phyloP scores from a whole-genome alignment of 1,140 invertebrate species.

The Drosophila pandora region DNA sequence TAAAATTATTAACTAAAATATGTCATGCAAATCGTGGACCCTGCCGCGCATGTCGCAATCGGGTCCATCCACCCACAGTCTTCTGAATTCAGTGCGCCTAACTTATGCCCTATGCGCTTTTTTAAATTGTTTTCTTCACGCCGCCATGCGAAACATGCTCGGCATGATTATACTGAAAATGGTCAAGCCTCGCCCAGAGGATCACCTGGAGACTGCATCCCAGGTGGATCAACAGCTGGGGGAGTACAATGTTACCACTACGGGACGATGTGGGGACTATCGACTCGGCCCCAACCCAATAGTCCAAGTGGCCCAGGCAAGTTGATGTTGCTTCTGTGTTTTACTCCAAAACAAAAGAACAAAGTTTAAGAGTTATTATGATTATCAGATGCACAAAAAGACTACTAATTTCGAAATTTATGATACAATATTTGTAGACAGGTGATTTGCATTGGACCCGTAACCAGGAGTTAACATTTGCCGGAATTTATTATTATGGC shows the following conservation, averaged over 20 bases:
- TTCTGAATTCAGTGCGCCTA: conserved; percentile 59
- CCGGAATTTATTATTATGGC: conserved; percentile 70
- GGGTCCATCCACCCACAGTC: background rate
- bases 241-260: conserved; percentile 17
- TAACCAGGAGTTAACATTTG: conserved; percentile 58
- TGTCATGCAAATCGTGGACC: conserved; percentile 63
- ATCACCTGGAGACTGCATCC: conserved; percentile 5
- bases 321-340: background rate
- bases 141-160: conserved; percentile 67
- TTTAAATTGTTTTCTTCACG: conserved; percentile 54
- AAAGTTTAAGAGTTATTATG: too few relatives aligned
- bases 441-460: conserved; percentile 68
- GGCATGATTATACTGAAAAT: conserved; percentile 71
- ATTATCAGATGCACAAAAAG: too few relatives aligned
- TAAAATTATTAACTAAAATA: conserved; percentile 7
- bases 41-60: conserved; percentile 33
- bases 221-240: background rate
- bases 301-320: conserved; percentile 15
- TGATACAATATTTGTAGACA: conserved; percentile 15
- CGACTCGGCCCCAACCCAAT: background rate
- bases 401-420: background rate
- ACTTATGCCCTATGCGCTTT: conserved; percentile 75
- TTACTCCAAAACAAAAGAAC: background rate
- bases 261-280: conserved; percentile 6
- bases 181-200: conserved; percentile 51